phyloP scores from a whole-genome alignment of 2,113 vertebrate species.

The Callithrix jacchus region DNA sequence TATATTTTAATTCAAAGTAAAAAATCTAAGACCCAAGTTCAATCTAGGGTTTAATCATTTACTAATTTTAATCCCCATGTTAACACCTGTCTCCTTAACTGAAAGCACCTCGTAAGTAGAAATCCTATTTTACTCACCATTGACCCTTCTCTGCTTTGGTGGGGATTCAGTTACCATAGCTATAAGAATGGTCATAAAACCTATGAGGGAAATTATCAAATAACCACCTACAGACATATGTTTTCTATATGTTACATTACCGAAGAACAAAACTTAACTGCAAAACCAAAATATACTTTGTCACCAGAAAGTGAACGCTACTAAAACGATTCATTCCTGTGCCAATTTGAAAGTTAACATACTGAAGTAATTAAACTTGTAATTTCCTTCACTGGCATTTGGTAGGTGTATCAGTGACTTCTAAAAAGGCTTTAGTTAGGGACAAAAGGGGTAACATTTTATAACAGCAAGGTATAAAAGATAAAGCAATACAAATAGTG shows the following conservation, averaged over 20 bases:
- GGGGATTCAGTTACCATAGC: not conserved
- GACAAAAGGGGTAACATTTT: not conserved
- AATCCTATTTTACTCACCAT: not conserved
- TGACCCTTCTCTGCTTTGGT: not conserved
- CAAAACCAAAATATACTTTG: not conserved
- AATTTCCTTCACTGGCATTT: slow-evolving; percentile 20
- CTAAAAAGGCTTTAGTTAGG: not conserved
- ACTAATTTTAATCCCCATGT: not conserved
- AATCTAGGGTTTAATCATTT: not conserved
- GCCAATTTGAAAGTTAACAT: not conserved
- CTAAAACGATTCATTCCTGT: not conserved
- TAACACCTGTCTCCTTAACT: not conserved
- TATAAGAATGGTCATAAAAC: not conserved
- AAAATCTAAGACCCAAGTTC: not conserved
- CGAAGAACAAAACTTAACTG: not conserved
- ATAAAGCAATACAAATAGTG: not conserved
- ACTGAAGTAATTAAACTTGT: not conserved
- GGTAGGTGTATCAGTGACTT: not conserved
- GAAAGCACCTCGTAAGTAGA: not conserved
- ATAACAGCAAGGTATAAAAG: slow-evolving; percentile 19
- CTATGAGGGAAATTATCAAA: not conserved
- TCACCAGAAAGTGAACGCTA: not conserved
- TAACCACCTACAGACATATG: not conserved
- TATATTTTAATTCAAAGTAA: not conserved
- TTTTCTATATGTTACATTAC: not conserved